Base-by-base conservation (phyloP, 2,113 vertebrate species). In the Cephalopholis sonnerati region DNA sequence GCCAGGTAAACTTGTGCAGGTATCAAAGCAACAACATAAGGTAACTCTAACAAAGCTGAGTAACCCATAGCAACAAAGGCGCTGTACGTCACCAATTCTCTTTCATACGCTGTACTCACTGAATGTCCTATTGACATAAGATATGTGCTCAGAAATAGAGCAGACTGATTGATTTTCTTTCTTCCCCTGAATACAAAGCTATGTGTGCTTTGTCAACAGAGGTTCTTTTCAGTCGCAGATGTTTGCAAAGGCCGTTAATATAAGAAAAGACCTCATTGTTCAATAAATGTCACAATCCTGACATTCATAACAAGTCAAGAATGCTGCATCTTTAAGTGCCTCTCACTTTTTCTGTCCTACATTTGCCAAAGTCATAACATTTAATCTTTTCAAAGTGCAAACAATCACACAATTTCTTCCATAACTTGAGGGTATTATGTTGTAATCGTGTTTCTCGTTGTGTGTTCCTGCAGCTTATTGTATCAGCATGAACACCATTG, bases 401-500 rank as follows among this genome's bases (percentile, higher is more conserved):
- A 50, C 84, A 77, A 6, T 62, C 74, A 44, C 11, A 54, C 83
- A 75, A 3, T 67, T 57, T 78, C n/a, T 66, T 82, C n/a, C 39
- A 63, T 22, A 1, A 65, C 44, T 36, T 61, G 50, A 17, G 3
- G 59, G 63, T 13, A 10, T 67, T 22, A 69, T 7, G 18, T 48
- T 73, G 20, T 22, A 22, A 85, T 83, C 22, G 46, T 16, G 24
- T 53, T 29, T 3, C 32, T 36, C 88, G 50, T 58, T 18, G 84
- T 78, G 89, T 55, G 89, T 77, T 70, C 48, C 91, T 89, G 44
- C 93, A 97, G 96, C 95, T 68, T 89, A 95, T 72, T 97, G 94
- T 66, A 96, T 97, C 89, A 96, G 92, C 91, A 94, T 90, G 46
- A 94, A 92, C 91, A 96, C 94, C 36, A 96, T 98, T 17, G 88